Conservation (phyloP, 2,113 vertebrate genomes). For the Myotis brandtii region DNA sequence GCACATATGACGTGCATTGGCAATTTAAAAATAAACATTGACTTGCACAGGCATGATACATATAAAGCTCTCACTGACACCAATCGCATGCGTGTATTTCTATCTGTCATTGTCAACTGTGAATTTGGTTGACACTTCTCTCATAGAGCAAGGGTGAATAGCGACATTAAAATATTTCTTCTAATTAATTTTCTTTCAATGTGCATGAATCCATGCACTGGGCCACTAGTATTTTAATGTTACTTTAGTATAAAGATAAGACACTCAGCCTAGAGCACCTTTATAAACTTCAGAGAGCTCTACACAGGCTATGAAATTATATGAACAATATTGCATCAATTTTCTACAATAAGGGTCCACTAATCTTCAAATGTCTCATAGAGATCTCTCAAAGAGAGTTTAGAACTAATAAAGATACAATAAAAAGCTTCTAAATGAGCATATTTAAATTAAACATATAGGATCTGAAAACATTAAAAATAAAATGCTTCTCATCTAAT, state of each 20-base stretch:
- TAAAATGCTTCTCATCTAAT: background rate
- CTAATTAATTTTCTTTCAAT: too few species aligned
- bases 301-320: background rate
- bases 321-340: background rate
- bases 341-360: background rate
- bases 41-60: too few species aligned
- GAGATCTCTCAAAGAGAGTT: background rate
- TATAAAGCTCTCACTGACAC: too few species aligned
- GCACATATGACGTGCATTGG: too few species aligned
- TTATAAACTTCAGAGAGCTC: background rate
- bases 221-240: background rate
- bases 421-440: background rate
- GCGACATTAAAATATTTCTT: too few species aligned
- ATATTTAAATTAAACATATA: background rate
- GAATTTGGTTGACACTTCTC: too few species aligned
- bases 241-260: background rate
- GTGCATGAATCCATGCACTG: too few species aligned
- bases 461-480: constrained; percentile 20
- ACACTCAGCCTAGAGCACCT: background rate
- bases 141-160: too few species aligned
- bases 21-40: too few species aligned
- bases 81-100: too few species aligned
- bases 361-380: background rate
- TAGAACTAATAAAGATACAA: background rate
- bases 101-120: too few species aligned